A percentile compares a stretch with the other conserved stretches of the same genome.
Evolutionary conservation across 2,113 vertebrate species (phyloP).

Genomic region (Ailurus styani): DNA sequence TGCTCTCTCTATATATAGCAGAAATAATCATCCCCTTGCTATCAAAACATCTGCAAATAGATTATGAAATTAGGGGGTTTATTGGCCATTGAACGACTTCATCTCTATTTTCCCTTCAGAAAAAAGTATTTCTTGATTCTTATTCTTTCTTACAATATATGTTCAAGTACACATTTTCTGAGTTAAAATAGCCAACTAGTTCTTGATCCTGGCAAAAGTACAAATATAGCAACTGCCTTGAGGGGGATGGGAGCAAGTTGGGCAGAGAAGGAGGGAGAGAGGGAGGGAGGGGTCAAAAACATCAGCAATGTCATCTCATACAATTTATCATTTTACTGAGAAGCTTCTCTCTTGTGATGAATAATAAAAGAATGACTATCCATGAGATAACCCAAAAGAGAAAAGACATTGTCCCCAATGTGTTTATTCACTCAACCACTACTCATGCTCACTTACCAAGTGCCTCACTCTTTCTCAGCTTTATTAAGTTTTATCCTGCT

Average conservation of each 20-base stretch:
- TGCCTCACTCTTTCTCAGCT: background rate
- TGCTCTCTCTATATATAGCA: background rate
- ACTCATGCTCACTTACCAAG: background rate
- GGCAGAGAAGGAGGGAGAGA: background rate
- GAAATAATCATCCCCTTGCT: background rate
- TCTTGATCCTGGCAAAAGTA: background rate
- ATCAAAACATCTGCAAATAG: background rate
- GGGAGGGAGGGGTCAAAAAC: background rate
- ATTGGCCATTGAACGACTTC: background rate
- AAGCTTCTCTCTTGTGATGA: background rate
- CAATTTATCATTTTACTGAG: background rate
- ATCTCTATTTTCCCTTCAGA: background rate
- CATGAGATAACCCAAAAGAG: background rate
- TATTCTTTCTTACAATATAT: background rate
- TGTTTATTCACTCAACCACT: background rate
- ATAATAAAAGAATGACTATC: background rate
- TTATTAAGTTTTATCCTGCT: background rate
- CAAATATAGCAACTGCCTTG: background rate
- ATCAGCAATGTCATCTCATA: background rate
- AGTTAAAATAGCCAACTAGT: background rate
- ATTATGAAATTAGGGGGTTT: background rate
- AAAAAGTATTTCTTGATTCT: background rate
- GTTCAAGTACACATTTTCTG: background rate
- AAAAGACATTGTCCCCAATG: background rate
- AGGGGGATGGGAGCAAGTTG: background rate